Evolutionary conservation across 2,797 vertebrate genomes (phyloP).

Genomic region (Macropus fuliginosus): DNA sequence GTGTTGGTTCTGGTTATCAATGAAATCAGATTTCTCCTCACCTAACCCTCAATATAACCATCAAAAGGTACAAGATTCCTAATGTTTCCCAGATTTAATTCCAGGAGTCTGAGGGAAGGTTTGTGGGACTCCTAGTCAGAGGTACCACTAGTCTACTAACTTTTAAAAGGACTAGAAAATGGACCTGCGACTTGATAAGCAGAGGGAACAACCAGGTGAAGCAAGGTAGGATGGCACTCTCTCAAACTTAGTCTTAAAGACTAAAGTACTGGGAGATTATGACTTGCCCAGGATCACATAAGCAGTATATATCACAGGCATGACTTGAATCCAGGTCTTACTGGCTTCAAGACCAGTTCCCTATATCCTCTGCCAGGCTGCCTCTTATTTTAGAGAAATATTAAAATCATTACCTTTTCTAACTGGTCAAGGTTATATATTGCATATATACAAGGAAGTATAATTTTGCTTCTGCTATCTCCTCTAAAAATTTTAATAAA

Average conservation of each 20-base stretch:
- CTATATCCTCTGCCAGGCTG: background rate
- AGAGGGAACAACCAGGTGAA: background rate
- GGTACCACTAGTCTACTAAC: constrained; percentile 10
- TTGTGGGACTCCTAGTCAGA: constrained; percentile 39
- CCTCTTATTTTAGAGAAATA: background rate
- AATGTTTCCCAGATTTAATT: constrained; percentile 25
- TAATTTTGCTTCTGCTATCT: background rate
- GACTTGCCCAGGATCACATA: background rate
- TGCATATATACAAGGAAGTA: background rate
- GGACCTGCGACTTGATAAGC: background rate
- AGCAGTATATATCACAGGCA: background rate
- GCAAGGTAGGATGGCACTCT: background rate
- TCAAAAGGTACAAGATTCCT: constrained; percentile 4
- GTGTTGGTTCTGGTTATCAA: constrained; percentile 8
- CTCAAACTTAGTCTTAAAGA: background rate
- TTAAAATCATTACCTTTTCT: background rate
- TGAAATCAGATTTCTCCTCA: constrained; percentile 34
- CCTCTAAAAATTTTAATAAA: background rate
- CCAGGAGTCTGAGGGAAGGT: background rate
- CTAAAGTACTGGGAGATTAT: background rate
- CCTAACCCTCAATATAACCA: constrained; percentile 22
- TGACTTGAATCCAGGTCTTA: background rate
- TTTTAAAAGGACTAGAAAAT: constrained; percentile 1
- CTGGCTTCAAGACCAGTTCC: background rate
- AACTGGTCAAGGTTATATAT: background rate